Conservation (phyloP, 1,140 invertebrate genomes). For the Ditylenchus dipsaci region DNA sequence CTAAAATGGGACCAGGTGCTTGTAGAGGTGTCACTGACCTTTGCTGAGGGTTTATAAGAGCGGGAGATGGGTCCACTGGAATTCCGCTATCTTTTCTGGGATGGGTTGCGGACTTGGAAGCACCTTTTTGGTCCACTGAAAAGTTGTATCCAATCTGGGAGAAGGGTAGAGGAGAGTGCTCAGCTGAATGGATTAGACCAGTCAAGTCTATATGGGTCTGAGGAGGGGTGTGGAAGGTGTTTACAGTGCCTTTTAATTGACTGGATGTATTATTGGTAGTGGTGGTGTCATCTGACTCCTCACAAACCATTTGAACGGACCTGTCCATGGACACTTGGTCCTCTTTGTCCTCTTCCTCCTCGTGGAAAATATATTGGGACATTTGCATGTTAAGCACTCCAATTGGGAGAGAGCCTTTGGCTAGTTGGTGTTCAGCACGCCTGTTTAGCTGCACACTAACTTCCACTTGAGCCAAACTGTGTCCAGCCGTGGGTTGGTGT, state of each 20-base stretch:
- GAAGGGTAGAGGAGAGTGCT: constrained; percentile 13
- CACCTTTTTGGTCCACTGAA: background rate
- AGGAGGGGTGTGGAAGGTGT: background rate
- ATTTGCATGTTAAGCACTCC: constrained; percentile 12
- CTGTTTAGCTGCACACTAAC: constrained; percentile 21
- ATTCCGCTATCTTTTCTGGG: background rate
- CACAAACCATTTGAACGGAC: constrained; percentile 47
- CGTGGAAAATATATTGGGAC: constrained; percentile 28
- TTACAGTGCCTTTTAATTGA: constrained; percentile 1
- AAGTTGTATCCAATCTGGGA: constrained; percentile 1
- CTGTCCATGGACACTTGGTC: background rate
- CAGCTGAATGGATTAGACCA: background rate
- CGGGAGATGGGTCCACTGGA: too few species aligned
- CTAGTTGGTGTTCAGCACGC: constrained; percentile 17
- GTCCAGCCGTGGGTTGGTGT: background rate
- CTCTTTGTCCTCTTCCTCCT: background rate
- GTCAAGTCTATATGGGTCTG: background rate
- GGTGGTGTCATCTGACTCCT: constrained; percentile 45
- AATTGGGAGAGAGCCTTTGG: constrained; percentile 2
- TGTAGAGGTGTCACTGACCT: background rate
- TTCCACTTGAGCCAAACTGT: constrained; percentile 9
- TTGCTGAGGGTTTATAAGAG: background rate
- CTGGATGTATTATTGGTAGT: constrained; percentile 28
- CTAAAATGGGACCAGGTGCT: background rate
- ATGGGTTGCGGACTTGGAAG: background rate